phyloP scores from a whole-genome alignment of 2,888 invertebrate genomes.

The Netelia melanura region DNA sequence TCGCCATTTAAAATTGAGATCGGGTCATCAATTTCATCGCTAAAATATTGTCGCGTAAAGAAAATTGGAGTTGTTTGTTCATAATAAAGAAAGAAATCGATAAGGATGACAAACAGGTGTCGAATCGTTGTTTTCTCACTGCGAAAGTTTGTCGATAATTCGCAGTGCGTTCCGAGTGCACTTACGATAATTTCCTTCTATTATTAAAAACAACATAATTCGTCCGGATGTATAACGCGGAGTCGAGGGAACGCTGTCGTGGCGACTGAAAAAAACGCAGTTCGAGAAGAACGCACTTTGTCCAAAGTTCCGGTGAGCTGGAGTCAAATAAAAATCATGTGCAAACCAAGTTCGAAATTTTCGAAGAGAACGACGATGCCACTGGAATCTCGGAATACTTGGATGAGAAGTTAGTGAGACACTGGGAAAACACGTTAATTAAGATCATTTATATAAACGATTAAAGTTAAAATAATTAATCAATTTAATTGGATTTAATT shows the following conservation, averaged over 20 bases:
- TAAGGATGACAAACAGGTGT: background rate
- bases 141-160: conserved; percentile 4
- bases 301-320: background rate
- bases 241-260: too few species aligned
- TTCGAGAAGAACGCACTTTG: background rate
- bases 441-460: background rate
- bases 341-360: background rate
- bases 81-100: conserved; percentile 8
- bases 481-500: too few species aligned
- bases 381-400: background rate
- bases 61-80: background rate
- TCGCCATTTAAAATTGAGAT: background rate
- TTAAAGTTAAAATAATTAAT: too few species aligned
- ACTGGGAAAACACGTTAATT: background rate
- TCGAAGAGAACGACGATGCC: background rate
- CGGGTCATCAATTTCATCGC: conserved; percentile 30
- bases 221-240: background rate
- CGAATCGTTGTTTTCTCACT: conserved; percentile 15
- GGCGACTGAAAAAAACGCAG: background rate
- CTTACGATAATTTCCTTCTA: conserved; percentile 20
- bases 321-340: conserved; percentile 12
- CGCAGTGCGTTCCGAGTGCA: background rate
- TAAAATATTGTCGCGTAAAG: conserved; percentile 1
- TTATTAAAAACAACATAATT: background rate
- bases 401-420: conserved; percentile 43